phyloP scores from a whole-genome alignment of 1,140 invertebrate species.

The Zaprionus taronus region DNA sequence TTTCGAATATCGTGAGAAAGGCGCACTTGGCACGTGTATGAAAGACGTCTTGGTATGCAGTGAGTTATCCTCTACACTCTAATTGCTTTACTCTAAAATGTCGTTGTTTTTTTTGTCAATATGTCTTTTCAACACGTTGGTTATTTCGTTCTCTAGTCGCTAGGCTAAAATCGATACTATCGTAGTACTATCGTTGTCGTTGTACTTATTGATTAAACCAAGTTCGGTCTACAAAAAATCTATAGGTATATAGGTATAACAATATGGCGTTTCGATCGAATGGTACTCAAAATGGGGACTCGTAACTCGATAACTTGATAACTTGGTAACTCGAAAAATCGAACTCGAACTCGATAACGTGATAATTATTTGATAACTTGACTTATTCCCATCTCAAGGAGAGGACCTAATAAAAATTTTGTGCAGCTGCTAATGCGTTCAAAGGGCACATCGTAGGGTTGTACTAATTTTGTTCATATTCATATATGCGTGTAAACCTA shows the following conservation, averaged over 20 bases:
- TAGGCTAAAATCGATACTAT: conserved; percentile 53
- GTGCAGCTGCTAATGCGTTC: conserved; percentile 49
- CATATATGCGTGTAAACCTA: conserved; percentile 50
- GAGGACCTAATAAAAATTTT: conserved; percentile 36
- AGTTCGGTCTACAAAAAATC: conserved; percentile 17
- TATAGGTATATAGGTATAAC: conserved; percentile 19
- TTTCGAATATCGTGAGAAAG: conserved; percentile 40
- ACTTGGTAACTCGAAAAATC: conserved; percentile 9
- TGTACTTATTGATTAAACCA: conserved; percentile 55
- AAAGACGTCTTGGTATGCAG: conserved; percentile 62
- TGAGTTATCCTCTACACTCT: conserved; percentile 59
- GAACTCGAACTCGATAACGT: conserved; percentile 7
- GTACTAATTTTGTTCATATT: conserved; percentile 34
- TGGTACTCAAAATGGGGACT: conserved; percentile 16
- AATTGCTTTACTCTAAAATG: conserved; percentile 76
- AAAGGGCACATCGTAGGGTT: conserved; percentile 56
- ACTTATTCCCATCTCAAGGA: conserved; percentile 37
- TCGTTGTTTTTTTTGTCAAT: conserved; percentile 77
- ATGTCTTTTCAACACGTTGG: conserved; percentile 57
- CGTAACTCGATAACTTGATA: conserved; percentile 11
- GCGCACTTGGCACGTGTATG: conserved; percentile 52
- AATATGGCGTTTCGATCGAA: conserved; percentile 14
- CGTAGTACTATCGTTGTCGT: conserved; percentile 42
- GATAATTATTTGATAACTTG: conserved; percentile 27
- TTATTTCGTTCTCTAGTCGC: conserved; percentile 47